Conservation (phyloP, 2,113 vertebrate species). For the Apus apus region DNA sequence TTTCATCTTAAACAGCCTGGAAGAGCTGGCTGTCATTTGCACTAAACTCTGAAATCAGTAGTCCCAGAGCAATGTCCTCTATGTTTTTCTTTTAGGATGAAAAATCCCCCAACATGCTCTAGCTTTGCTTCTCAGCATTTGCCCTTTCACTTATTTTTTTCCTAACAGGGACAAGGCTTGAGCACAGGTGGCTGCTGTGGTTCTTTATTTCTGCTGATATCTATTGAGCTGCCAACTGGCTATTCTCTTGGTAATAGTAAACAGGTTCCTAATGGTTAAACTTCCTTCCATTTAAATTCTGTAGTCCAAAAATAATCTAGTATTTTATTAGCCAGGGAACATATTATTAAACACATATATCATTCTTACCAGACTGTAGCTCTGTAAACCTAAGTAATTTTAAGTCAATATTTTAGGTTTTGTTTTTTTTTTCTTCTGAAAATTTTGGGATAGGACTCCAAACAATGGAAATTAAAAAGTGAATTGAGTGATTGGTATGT, state of each 20-base stretch:
- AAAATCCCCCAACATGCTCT: neutral
- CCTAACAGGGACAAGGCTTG: neutral
- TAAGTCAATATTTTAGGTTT: neutral
- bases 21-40: neutral
- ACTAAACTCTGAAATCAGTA: neutral
- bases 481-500: neutral
- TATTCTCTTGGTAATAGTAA: slow-evolving; percentile 53
- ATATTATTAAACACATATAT: slow-evolving; percentile 69
- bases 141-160: neutral
- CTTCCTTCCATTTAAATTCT: slow-evolving; percentile 63
- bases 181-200: slow-evolving; percentile 46
- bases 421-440: neutral
- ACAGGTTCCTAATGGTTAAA: slow-evolving; percentile 61
- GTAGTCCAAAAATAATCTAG: slow-evolving; percentile 57
- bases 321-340: slow-evolving; percentile 66
- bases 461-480: slow-evolving; percentile 27
- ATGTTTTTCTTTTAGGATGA: neutral
- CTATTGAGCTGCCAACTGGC: slow-evolving; percentile 54
- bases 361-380: slow-evolving; percentile 49
- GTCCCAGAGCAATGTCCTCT: neutral
- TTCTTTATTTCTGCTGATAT: slow-evolving; percentile 49
- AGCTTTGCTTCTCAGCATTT: neutral
- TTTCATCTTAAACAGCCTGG: neutral
- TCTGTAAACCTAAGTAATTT: slow-evolving; percentile 36
- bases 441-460: neutral